These are phyloP conservation scores for Sebastes elongatus DNA, from an alignment of 2,797 vertebrate genomes.

Conservation along the genomic window DNA sequence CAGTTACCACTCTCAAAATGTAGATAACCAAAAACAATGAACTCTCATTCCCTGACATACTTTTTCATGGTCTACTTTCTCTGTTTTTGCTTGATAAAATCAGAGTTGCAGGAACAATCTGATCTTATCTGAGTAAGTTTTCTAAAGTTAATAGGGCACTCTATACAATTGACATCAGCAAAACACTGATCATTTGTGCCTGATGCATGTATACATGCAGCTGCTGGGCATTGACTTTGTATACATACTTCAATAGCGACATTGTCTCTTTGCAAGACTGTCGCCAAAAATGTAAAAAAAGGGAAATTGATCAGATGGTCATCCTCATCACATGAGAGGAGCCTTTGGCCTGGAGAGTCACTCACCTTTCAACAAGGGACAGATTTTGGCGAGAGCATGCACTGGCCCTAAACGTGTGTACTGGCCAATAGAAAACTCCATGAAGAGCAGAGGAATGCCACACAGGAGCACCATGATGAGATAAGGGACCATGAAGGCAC, in stretches of 20 bases:
- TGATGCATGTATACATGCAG: neutral
- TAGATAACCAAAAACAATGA: neutral
- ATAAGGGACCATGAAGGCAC: constrained; percentile 84
- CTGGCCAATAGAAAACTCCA: constrained; percentile 83
- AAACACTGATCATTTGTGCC: neutral
- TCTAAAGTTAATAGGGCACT: neutral
- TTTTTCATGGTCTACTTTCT: neutral
- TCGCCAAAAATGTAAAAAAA: neutral
- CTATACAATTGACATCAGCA: no score
- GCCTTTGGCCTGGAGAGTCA: constrained; percentile 3
- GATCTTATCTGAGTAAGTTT: neutral
- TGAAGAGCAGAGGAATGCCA: constrained; percentile 81
- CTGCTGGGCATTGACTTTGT: neutral
- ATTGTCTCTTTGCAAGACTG: no score
- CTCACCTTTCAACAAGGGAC: constrained; percentile 86
- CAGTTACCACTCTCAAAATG: neutral
- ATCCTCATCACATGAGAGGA: neutral
- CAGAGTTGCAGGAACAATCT: neutral
- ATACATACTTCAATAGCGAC: neutral
- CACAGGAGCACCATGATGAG: constrained; percentile 81
- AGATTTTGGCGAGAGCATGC: constrained; percentile 78
- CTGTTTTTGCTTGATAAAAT: neutral
- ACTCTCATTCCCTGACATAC: neutral
- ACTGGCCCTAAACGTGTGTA: constrained; percentile 81
- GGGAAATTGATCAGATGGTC: neutral